Conservation (phyloP, 92 coral and sea anemone genomes). For the Scolanthus callimorphus region DNA sequence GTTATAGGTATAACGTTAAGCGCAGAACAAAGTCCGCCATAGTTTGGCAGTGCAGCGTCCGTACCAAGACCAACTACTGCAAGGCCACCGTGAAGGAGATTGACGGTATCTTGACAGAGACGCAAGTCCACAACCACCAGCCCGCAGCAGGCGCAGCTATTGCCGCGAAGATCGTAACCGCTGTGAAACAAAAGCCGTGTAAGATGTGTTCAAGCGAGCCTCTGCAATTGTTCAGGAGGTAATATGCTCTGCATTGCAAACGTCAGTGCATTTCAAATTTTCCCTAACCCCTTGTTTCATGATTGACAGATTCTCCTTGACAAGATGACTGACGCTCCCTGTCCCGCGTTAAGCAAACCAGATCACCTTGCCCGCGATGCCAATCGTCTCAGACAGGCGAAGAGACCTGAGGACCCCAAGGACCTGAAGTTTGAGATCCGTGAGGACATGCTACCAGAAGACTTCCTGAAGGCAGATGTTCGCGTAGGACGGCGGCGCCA, state of each 20-base stretch:
- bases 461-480: too few species aligned
- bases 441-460: slow-evolving; percentile 24
- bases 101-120: too few species aligned
- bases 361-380: slow-evolving; percentile 23
- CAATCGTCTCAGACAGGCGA: slow-evolving; percentile 11
- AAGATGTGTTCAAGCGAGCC: too few species aligned
- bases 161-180: too few species aligned
- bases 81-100: slow-evolving; percentile 21
- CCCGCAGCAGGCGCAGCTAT: too few species aligned
- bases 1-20: slow-evolving; percentile 19
- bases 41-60: slow-evolving; percentile 21
- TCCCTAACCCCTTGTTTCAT: too few species aligned
- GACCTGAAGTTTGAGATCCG: slow-evolving; percentile 26
- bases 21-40: slow-evolving; percentile 3
- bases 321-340: slow-evolving; percentile 14
- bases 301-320: slow-evolving; percentile 24
- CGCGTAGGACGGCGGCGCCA: too few species aligned
- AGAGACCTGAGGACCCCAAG: slow-evolving; percentile 26
- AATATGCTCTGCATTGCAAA: too few species aligned
- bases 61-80: slow-evolving; percentile 20
- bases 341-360: slow-evolving; percentile 31
- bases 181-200: too few species aligned
- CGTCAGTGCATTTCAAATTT: too few species aligned
- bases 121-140: too few species aligned
- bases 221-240: too few species aligned